Percentiles rank a stretch among this genome's conserved stretches.
Conservation (phyloP, 2,797 vertebrate genomes). For the Gymnoscopelus braueri region DNA sequence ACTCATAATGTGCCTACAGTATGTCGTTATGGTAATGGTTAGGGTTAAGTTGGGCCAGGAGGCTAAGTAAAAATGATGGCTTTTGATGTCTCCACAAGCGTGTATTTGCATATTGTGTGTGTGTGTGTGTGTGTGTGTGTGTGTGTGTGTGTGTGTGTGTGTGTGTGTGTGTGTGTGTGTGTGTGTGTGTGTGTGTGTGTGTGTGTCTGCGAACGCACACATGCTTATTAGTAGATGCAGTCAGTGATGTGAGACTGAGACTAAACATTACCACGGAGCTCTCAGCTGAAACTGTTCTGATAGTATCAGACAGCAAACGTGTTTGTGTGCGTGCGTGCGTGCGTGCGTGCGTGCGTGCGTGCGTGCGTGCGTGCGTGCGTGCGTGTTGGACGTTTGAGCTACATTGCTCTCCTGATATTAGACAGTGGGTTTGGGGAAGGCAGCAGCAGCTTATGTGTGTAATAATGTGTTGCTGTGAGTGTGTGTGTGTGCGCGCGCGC, state of each 20-base stretch:
- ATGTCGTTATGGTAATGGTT: conserved; percentile 34
- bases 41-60: conserved; percentile 19
- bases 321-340: too few species aligned
- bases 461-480: too few species aligned
- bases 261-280: too few species aligned
- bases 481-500: too few species aligned
- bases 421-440: too few species aligned
- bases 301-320: too few species aligned
- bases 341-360: too few species aligned
- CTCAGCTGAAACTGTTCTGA: too few species aligned
- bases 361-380: too few species aligned
- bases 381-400: too few species aligned
- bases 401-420: too few species aligned
- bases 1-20: background rate
- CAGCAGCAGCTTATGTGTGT: too few species aligned
- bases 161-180: conserved; percentile 9
- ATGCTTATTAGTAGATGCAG: conserved; percentile 13
- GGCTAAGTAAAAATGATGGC: conserved; percentile 6
- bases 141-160: conserved; percentile 12
- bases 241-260: conserved; percentile 49
- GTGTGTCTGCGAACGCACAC: background rate
- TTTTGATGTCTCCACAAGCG: conserved; percentile 24
- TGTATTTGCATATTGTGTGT: background rate
- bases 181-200: conserved; percentile 34
- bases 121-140: conserved; percentile 16